Evolutionary conservation across 2,797 vertebrate species (phyloP).

Genomic region (Enteromius afrohamiltoni): DNA sequence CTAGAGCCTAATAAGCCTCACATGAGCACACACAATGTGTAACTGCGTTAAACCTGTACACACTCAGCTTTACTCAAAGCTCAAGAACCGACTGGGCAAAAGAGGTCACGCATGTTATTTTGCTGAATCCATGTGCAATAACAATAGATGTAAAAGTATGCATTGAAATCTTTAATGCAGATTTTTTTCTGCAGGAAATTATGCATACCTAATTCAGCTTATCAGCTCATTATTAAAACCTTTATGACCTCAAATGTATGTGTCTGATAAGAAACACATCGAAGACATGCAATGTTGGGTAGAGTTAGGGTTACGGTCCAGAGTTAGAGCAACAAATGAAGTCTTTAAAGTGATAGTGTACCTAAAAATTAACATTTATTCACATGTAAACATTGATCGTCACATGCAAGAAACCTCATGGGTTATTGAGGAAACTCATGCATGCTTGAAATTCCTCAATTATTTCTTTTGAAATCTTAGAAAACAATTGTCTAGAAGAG

Average conservation of each 20-base stretch:
- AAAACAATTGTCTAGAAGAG: not conserved
- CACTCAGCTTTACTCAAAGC: slow-evolving; percentile 38
- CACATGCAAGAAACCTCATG: not conserved
- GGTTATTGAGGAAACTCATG: not conserved
- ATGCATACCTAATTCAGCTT: not conserved
- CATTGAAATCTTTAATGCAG: not conserved
- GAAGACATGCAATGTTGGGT: not conserved
- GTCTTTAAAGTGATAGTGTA: not conserved
- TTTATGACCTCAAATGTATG: not conserved
- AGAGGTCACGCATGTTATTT: slow-evolving; percentile 15
- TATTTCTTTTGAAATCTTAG: not conserved
- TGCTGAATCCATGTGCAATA: not conserved
- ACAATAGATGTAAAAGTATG: slow-evolving; percentile 2
- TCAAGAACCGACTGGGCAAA: slow-evolving; percentile 4
- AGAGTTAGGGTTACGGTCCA: not conserved
- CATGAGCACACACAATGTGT: slow-evolving; percentile 71
- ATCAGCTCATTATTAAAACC: not conserved
- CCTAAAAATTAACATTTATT: not conserved
- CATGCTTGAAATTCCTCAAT: not conserved
- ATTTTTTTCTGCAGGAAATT: not conserved
- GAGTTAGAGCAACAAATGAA: not conserved
- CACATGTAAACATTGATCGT: not conserved
- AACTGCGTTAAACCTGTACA: slow-evolving; percentile 67
- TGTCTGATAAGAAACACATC: not conserved
- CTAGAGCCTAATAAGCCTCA: slow-evolving; percentile 72